Evolutionary conservation across 53 echinoderm and acorn worm genomes (phyloP).

Genomic region (Temnopleurus reevesii): DNA sequence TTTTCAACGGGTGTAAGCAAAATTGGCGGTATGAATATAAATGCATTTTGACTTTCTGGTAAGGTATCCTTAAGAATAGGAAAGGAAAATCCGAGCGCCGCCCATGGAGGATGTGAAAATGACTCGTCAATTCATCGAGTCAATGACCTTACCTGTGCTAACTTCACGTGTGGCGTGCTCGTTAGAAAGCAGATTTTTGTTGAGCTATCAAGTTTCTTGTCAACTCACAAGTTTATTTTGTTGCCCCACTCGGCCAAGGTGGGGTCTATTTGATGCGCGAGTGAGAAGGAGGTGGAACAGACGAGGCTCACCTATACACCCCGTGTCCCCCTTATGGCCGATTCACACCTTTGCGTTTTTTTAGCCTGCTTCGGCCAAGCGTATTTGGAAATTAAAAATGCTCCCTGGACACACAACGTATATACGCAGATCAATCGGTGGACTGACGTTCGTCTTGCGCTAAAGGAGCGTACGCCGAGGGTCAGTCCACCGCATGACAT

Average conservation of each 20-base stretch:
- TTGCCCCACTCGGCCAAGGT: conserved; percentile 28
- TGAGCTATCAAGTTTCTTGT: conserved; percentile 49
- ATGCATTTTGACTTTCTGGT: too few relatives aligned
- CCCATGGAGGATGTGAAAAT: not conserved
- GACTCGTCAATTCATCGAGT: conserved; percentile 25
- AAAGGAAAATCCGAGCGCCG: not conserved
- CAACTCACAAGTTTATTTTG: conserved; percentile 2
- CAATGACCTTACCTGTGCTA: conserved; percentile 27
- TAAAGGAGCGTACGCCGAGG: too few relatives aligned
- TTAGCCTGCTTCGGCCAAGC: too few relatives aligned
- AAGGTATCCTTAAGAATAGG: not conserved
- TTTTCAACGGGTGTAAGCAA: too few relatives aligned
- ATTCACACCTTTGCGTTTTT: too few relatives aligned
- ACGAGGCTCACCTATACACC: not conserved
- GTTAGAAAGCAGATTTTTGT: conserved; percentile 35
- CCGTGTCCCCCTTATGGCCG: not conserved
- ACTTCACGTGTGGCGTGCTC: conserved; percentile 15
- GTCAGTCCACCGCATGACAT: too few relatives aligned
- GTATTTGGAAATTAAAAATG: too few relatives aligned
- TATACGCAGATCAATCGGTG: too few relatives aligned
- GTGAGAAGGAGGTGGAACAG: conserved; percentile 28
- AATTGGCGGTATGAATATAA: too few relatives aligned
- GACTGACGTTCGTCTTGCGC: too few relatives aligned
- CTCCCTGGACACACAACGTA: too few relatives aligned
- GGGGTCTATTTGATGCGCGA: conserved; percentile 3